These are phyloP conservation scores for Hydropsyche betteni DNA, from an alignment of 2,888 invertebrate genomes.

Conservation along the genomic window DNA sequence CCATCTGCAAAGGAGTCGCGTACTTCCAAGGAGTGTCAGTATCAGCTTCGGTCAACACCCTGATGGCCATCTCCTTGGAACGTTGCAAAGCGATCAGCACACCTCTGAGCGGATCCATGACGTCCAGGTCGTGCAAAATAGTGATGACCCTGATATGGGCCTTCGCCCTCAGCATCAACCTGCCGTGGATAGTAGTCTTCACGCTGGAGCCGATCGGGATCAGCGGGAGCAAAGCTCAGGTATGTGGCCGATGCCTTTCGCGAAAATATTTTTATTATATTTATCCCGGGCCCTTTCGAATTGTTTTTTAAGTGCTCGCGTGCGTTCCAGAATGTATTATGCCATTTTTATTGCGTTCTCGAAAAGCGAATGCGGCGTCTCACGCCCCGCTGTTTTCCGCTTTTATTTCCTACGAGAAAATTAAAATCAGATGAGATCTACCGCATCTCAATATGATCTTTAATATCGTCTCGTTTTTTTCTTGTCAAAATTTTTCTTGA, in stretches of 20 bases:
- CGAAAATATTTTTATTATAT: slow-evolving; percentile 4
- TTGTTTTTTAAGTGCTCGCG: not conserved
- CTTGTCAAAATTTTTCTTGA: no score
- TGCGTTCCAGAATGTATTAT: not conserved
- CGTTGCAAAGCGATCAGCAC: slow-evolving; percentile 64
- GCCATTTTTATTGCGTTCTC: no score
- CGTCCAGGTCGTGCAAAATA: slow-evolving; percentile 57
- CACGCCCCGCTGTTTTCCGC: no score
- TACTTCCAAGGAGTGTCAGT: slow-evolving; percentile 68
- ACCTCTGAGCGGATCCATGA: slow-evolving; percentile 61
- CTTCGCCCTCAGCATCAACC: slow-evolving; percentile 60
- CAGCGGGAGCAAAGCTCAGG: slow-evolving; percentile 56
- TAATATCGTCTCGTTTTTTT: no score
- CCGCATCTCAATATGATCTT: no score
- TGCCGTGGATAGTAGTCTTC: slow-evolving; percentile 65
- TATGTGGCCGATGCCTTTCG: slow-evolving; percentile 49
- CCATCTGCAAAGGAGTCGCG: slow-evolving; percentile 66
- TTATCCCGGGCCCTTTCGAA: not conserved
- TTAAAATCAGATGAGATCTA: no score
- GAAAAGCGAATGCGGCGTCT: no score
- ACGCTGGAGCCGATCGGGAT: slow-evolving; percentile 57
- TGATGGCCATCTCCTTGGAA: slow-evolving; percentile 67
- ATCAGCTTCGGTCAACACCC: slow-evolving; percentile 66
- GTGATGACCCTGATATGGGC: slow-evolving; percentile 62
- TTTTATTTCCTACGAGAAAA: no score